These are phyloP conservation scores for Tachina fera DNA, from an alignment of 2,888 invertebrate genomes.

Conservation along the genomic window DNA sequence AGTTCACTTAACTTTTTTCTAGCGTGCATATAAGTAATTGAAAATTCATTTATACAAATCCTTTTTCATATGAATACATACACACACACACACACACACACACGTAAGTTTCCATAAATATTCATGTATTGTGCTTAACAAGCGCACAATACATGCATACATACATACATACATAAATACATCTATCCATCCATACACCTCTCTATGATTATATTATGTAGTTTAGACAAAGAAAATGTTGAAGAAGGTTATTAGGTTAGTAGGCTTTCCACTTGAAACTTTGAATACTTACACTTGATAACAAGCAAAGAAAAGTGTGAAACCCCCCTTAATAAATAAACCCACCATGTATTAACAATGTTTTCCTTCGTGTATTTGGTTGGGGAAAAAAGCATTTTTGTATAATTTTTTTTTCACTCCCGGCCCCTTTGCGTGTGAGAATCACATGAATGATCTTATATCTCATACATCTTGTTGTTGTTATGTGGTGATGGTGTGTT, in stretches of 20 bases:
- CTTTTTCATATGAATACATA: too few species aligned
- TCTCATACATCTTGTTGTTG: neutral
- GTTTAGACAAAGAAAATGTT: conserved; percentile 46
- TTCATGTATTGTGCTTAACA: conserved; percentile 36
- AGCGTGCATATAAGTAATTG: neutral
- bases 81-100: neutral
- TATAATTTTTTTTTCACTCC: neutral
- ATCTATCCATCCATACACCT: neutral
- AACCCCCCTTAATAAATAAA: neutral
- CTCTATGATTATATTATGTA: conserved; percentile 20
- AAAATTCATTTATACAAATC: neutral
- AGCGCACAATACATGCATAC: neutral
- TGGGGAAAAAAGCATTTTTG: neutral
- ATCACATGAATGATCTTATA: conserved; percentile 27
- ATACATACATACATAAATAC: neutral
- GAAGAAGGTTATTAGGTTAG: conserved; percentile 65
- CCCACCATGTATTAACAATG: conserved; percentile 24
- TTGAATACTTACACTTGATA: conserved; percentile 14
- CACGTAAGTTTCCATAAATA: conserved; percentile 26
- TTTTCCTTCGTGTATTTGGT: conserved; percentile 5
- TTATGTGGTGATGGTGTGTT: conserved; percentile 47
- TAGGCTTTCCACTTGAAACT: conserved; percentile 55
- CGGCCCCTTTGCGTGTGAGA: conserved; percentile 26
- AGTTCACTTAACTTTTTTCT: conserved; percentile 17
- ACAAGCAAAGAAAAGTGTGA: conserved; percentile 7